Conservation (phyloP, 2,113 vertebrate species). For the Seriola aureovittata region DNA sequence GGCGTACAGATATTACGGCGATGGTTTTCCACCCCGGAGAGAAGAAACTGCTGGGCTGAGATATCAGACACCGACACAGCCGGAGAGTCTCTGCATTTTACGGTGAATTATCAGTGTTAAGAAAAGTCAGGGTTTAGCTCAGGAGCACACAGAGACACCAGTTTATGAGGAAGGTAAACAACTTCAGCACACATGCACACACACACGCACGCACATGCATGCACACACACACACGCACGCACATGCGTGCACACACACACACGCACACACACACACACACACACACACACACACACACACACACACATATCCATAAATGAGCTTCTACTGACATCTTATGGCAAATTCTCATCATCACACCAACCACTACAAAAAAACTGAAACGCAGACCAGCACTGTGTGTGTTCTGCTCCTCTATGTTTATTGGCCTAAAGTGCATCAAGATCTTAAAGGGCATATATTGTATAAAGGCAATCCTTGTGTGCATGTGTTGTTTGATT, state of each 20-base stretch:
- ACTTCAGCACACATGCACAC: background rate
- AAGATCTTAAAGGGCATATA: too few species aligned
- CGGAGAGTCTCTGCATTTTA: background rate
- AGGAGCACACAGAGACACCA: background rate
- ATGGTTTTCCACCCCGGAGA: conserved; percentile 41
- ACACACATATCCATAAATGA: background rate
- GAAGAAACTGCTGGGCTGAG: conserved; percentile 1
- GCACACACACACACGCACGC: background rate
- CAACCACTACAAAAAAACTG: background rate
- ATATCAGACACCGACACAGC: background rate
- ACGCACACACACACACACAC: background rate
- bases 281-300: too few species aligned
- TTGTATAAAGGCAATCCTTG: too few species aligned
- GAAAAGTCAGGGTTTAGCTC: background rate
- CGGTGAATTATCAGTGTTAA: background rate
- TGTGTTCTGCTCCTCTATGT: too few species aligned
- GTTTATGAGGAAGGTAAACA: background rate
- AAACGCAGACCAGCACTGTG: background rate
- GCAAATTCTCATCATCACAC: background rate
- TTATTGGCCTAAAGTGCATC: too few species aligned
- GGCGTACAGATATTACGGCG: conserved; percentile 35
- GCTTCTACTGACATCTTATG: conserved; percentile 57
- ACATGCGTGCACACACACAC: too few species aligned
- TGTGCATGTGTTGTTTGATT: too few species aligned
- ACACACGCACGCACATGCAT: background rate